phyloP scores from a whole-genome alignment of 2,797 vertebrate species.

The Lithobates pipiens region DNA sequence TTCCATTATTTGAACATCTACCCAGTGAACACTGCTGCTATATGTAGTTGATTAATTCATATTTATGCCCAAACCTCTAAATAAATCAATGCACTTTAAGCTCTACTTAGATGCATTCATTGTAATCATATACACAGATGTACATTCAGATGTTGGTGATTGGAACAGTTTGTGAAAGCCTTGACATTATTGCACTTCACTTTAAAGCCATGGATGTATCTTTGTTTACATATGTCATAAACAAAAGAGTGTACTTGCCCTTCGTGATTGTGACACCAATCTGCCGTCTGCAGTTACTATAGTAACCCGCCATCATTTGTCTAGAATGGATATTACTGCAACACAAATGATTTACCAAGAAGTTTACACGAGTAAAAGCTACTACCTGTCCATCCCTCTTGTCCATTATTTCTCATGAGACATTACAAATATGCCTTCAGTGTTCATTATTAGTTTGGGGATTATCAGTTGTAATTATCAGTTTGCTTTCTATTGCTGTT shows the following conservation, averaged over 20 bases:
- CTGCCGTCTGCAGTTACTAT: conserved; percentile 34
- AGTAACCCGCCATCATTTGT: conserved; percentile 26
- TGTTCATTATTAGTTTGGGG: neutral
- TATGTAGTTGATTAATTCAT: too few species aligned
- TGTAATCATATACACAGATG: neutral
- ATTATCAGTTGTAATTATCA: neutral
- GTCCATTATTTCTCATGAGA: neutral
- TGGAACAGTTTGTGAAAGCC: neutral
- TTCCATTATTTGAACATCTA: too few species aligned
- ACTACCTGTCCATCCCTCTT: neutral
- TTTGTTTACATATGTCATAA: conserved; percentile 16
- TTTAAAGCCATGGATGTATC: neutral
- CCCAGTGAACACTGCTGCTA: too few species aligned
- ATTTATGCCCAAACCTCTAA: neutral
- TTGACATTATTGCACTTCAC: neutral
- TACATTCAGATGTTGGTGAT: neutral
- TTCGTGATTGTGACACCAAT: conserved; percentile 18
- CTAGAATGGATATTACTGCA: conserved; percentile 9
- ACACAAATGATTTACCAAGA: conserved; percentile 24
- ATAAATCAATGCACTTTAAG: neutral
- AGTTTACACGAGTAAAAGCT: neutral
- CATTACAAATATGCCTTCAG: neutral
- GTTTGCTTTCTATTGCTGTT: neutral
- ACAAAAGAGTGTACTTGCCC: conserved; percentile 2
- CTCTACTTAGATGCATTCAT: neutral